phyloP scores from a whole-genome alignment of 2,797 vertebrate genomes.

The Poliocrania exsul region DNA sequence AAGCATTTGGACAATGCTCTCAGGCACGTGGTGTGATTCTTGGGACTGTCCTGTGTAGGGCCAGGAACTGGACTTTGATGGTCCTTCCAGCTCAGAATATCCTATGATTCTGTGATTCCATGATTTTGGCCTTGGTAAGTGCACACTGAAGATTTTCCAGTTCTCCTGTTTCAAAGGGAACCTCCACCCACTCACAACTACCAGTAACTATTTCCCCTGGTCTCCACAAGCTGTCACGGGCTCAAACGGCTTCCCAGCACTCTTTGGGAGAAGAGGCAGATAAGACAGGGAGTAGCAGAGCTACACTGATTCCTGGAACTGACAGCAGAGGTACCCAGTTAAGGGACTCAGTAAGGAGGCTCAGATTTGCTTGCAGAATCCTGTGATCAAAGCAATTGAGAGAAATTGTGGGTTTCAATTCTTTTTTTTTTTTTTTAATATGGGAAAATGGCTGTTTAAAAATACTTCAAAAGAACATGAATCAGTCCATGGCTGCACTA shows the following conservation, averaged over 20 bases:
- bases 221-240: neutral
- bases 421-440: neutral
- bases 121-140: neutral
- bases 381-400: constrained; percentile 29
- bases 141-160: neutral
- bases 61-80: neutral
- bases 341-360: neutral
- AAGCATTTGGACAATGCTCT: accelerated
- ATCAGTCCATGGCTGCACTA: constrained; percentile 51
- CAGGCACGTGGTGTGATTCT: neutral
- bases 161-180: constrained; percentile 10
- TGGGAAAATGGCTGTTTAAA: constrained; percentile 58
- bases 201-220: neutral
- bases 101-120: neutral
- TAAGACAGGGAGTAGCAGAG: neutral
- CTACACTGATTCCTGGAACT: neutral
- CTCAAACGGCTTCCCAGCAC: neutral
- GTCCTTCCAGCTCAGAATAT: neutral
- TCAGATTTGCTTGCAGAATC: constrained; percentile 25
- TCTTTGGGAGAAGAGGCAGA: neutral
- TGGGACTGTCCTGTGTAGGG: neutral
- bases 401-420: constrained; percentile 52
- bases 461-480: constrained; percentile 69
- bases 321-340: neutral
- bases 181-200: neutral